These are phyloP conservation scores for Xylota segnis DNA, from an alignment of 2,888 invertebrate species.

Conservation along the genomic window DNA sequence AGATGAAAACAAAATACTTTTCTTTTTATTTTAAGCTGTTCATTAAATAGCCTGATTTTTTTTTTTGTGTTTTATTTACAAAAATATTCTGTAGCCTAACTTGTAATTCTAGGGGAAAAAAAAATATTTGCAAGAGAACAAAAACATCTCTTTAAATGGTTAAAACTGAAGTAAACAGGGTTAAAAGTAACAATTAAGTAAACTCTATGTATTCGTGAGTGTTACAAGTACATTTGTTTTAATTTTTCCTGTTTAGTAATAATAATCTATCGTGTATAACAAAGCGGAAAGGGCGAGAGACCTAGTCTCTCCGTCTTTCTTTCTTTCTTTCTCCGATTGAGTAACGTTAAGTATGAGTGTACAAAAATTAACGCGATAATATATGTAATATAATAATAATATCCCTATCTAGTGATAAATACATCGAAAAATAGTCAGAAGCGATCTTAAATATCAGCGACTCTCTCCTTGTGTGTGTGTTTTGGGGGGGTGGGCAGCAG, in stretches of 20 bases:
- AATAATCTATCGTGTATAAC: conserved; percentile 41
- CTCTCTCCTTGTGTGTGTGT: conserved; percentile 63
- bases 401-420: conserved; percentile 76
- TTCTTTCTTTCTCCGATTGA: conserved; percentile 24
- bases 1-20: conserved; percentile 17
- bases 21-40: conserved; percentile 40
- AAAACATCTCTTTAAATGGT: conserved; percentile 34
- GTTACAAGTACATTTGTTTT: conserved; percentile 29
- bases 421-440: conserved; percentile 76
- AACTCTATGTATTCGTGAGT: conserved; percentile 30
- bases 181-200: conserved; percentile 68
- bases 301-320: conserved; percentile 5
- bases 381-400: conserved; percentile 51
- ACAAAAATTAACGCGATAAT: conserved; percentile 67
- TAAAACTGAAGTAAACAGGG: conserved; percentile 51
- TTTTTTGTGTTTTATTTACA: conserved; percentile 66
- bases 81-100: conserved; percentile 63
- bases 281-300: conserved; percentile 18
- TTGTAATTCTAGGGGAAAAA: conserved; percentile 7
- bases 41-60: conserved; percentile 58
- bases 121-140: conserved; percentile 12
- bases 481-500: neutral
- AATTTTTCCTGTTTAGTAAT: conserved; percentile 12
- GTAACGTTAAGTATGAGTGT: conserved; percentile 62
- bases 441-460: conserved; percentile 73